Evolutionary conservation across 2,888 invertebrate species (phyloP).

Genomic region (Craniophora ligustri): DNA sequence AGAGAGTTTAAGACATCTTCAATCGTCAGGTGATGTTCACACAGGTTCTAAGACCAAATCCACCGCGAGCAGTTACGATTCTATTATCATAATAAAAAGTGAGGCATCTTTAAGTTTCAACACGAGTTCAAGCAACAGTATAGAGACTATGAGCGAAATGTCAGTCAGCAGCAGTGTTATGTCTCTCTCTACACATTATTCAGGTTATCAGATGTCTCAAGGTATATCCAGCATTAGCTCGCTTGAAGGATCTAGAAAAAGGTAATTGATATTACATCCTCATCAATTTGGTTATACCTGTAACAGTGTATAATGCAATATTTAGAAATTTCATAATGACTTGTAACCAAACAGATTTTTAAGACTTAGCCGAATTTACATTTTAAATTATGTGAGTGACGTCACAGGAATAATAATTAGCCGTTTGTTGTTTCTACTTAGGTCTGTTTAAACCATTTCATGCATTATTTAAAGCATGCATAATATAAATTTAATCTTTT

Average conservation of each 20-base stretch:
- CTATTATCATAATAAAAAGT: constrained; percentile 58
- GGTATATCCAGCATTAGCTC: constrained; percentile 10
- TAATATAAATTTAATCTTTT: no score
- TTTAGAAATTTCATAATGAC: no score
- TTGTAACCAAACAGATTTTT: no score
- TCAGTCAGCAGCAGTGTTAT: constrained; percentile 53
- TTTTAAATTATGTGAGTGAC: no score
- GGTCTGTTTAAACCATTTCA: no score
- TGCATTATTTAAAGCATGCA: no score
- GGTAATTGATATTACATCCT: constrained; percentile 40
- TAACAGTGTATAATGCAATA: no score
- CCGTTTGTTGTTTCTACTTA: no score
- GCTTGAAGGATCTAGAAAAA: constrained; percentile 16
- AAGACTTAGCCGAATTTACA: no score
- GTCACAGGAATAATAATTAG: no score
- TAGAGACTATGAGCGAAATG: constrained; percentile 54
- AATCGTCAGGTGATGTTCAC: not conserved
- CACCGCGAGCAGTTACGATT: constrained; percentile 53
- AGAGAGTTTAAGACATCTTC: not conserved
- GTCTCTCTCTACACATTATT: constrained; percentile 49
- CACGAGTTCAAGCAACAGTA: constrained; percentile 35
- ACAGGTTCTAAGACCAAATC: constrained; percentile 1
- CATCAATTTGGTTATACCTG: no score
- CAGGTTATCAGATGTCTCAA: constrained; percentile 34
- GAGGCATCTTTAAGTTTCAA: constrained; percentile 62